Base-by-base conservation (phyloP, 1,140 invertebrate genomes). In the Contarinia nasturtii region DNA sequence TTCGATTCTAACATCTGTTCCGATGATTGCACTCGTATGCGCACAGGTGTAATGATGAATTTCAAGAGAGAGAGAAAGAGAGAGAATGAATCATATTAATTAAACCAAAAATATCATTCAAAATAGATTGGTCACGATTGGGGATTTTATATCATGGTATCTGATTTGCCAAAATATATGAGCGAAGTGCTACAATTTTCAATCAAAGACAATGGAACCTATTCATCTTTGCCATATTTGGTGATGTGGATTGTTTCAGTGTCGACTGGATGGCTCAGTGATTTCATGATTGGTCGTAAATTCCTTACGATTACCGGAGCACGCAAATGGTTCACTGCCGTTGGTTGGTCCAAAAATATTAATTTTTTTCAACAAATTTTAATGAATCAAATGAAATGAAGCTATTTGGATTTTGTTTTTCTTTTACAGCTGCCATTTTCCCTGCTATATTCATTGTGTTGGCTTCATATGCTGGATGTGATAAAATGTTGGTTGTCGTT, bases 141-240 rank as follows among this genome's bases (percentile, higher is more conserved):
- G 88, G 87, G 86, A 33, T 88, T 91, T 62, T 94, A 92, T 58
- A 93, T 87, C 2, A 83, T 93, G 74, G 77, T 94, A 0, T 91
- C 86, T 7, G 84, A 90, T 61, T 66, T 96, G 17, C 91, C 91
- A 2, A 87, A 86, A 72, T 96, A 91, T 65, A 86, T 96, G 79
- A 79, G 79, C 50, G 79, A 83, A 59, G 81, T 92, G 2, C 66
- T 94, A 8, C 77, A 85, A 57, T 90, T 87, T 62, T 76, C 85
- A 52, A 82, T 92, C 40, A 76, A 72, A 54, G 63, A 74, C 52
- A 79, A 81, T 50, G 79, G 80, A 2, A 59, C 75, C 1, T 69
- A 79, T 20, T 81, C 79, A 2, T 73, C 79, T 0, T 50, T 82
- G 33, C 81, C 81, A 0, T 85, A 83, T 52, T 56, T 80, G 0